Conservation (phyloP, 2,797 vertebrate species). For the Xiphophorus birchmanni region DNA sequence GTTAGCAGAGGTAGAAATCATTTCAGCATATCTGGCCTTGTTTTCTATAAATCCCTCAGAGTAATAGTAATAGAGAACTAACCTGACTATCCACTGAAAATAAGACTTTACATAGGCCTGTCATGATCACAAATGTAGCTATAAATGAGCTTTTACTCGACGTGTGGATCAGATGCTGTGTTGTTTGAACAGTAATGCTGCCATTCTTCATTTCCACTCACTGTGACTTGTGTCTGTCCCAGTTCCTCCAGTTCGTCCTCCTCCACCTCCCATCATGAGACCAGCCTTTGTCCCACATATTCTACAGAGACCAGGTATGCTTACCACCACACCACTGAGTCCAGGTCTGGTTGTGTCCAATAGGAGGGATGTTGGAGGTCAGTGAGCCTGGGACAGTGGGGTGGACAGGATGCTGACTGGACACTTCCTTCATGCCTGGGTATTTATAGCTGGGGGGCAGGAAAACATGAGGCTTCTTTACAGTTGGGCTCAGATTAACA, state of each 20-base stretch:
- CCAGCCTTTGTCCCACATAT: conserved; percentile 92
- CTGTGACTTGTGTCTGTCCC: conserved; percentile 29
- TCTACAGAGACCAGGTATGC: conserved; percentile 88
- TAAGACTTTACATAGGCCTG: no score
- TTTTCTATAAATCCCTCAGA: background rate
- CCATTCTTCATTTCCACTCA: background rate
- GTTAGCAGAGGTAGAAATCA: background rate
- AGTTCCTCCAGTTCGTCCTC: conserved; percentile 79
- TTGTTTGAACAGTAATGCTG: no score
- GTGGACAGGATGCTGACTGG: no score
- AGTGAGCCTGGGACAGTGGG: no score
- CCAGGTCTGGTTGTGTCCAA: background rate
- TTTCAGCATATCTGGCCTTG: background rate
- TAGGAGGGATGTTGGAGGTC: background rate
- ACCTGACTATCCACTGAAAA: background rate
- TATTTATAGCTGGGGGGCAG: no score
- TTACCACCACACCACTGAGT: background rate
- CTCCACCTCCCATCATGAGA: conserved; percentile 85
- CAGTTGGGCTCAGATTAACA: no score
- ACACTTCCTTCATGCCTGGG: no score
- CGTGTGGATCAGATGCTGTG: background rate
- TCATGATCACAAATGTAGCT: no score
- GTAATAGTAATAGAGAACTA: background rate
- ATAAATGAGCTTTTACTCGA: no score
- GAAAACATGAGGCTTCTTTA: no score